Base-by-base conservation (phyloP, 2,113 vertebrate species). In the Corydoras maculifer region DNA sequence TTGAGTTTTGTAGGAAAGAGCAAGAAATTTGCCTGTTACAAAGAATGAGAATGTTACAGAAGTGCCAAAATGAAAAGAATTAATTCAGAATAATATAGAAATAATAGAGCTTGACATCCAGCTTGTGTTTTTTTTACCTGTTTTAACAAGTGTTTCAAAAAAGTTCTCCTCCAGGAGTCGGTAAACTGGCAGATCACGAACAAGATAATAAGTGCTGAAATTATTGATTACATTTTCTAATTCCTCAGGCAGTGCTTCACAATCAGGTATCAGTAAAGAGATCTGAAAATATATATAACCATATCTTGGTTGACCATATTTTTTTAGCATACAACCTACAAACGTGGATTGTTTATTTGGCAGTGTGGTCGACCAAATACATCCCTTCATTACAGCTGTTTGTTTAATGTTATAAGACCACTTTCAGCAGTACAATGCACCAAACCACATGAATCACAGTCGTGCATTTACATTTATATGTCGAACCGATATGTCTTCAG, bases 241-340 rank as follows among this genome's bases (percentile, higher is more conserved):
- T 53, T 84, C 82, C 65, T 88, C 84, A 11, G 95, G 87, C 0
- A 91, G 61, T 4, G 85, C 3, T 73, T 84, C 88, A 85, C 94
- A 96, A 31, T 90, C 94, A 8, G 95, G 96, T 50, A 98, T 89
- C 76, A 97, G 80, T 84, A 98, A 62, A 5, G 93, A 94, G 71
- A 94, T 91, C 96, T 98, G 71, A n/a, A 65, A 12, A 54, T 11
- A 55, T 10, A 58, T 58, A 11, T 9, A 9, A 29, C 0, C 2
- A 12, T 32, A 13, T 29, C 12, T 57, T n/a, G 0, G 0, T n/a
- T 57, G 7, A 43, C 1, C 35, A 43, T 43, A 8, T 43, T 43
- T 4, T 43, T 43, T 43, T 2, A 43, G 18, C 18, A 25, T 25
- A 25, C 18, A 25, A 25, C 18, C 18, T 25, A 25, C 18, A 25